Conservation (phyloP, 2,888 invertebrate species). For the Proisotoma minuta region DNA sequence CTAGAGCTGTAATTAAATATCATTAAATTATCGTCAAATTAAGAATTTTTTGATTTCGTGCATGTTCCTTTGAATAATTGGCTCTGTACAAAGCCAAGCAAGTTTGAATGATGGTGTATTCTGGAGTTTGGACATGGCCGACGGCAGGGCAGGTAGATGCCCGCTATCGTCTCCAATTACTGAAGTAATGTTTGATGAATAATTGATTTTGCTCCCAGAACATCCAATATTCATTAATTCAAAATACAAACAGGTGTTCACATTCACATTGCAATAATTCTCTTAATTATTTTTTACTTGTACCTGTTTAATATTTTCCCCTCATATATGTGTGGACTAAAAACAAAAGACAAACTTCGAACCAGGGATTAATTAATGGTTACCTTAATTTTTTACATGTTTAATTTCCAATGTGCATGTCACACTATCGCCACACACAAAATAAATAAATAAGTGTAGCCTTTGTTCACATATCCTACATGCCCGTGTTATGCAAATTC, state of each 20-base stretch:
- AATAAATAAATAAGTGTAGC: too few species aligned
- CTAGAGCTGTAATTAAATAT: too few species aligned
- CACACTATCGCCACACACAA: not conserved
- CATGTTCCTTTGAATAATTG: too few species aligned
- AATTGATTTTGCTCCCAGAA: not conserved
- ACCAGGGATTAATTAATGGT: not conserved
- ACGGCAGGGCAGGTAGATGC: not conserved
- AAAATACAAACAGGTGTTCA: not conserved
- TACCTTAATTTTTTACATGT: not conserved
- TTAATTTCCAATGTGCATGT: slow-evolving; percentile 2
- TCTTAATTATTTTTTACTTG: not conserved
- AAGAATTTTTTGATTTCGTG: too few species aligned
- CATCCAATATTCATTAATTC: slow-evolving; percentile 1
- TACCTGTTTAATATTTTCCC: not conserved
- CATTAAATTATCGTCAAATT: too few species aligned
- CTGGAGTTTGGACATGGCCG: not conserved
- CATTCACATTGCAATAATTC: not conserved
- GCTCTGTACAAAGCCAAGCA: too few species aligned
- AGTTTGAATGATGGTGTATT: not conserved
- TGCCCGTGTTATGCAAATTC: not conserved
- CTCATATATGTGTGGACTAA: not conserved
- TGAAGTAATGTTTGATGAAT: not conserved
- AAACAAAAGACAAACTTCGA: too few species aligned
- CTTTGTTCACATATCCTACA: too few species aligned
- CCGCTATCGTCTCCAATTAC: too few species aligned